Conservation (phyloP, 2,797 vertebrate species). For the Austrolebias charrua region DNA sequence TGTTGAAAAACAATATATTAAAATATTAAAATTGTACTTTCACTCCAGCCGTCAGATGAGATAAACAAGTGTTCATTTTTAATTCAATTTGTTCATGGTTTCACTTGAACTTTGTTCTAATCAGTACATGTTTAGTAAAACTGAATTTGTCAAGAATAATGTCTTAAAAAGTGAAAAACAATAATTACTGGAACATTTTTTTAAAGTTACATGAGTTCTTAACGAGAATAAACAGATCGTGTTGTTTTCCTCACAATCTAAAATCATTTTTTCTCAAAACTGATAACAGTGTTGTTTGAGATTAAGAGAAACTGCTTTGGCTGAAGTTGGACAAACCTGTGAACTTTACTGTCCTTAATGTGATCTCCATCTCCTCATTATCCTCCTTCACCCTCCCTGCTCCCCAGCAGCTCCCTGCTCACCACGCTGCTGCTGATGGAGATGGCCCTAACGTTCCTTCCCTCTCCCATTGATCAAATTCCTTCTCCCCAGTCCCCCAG, state of each 20-base stretch:
- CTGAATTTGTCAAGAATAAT: background rate
- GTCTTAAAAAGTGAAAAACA: background rate
- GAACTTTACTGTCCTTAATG: slow-evolving; percentile 72
- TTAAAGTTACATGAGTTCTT: slow-evolving; percentile 18
- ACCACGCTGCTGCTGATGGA: slow-evolving; percentile 76
- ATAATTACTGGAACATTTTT: slow-evolving; percentile 3
- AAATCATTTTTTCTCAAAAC: slow-evolving; percentile 87
- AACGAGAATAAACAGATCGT: slow-evolving; percentile 74
- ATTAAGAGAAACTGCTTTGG: slow-evolving; percentile 90
- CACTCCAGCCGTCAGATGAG: background rate
- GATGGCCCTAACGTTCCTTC: slow-evolving; percentile 77
- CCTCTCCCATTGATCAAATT: background rate
- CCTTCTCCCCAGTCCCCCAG: slow-evolving; percentile 11
- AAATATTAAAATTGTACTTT: slow-evolving; percentile 10
- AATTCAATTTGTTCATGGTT: slow-evolving; percentile 8
- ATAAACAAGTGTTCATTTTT: background rate
- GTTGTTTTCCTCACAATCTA: slow-evolving; percentile 64
- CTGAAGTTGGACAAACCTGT: slow-evolving; percentile 84
- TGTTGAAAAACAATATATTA: background rate
- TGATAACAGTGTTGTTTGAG: slow-evolving; percentile 87
- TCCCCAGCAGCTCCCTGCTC: slow-evolving; percentile 43
- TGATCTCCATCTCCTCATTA: slow-evolving; percentile 52
- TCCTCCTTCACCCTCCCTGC: slow-evolving; percentile 37
- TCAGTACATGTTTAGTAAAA: no score
- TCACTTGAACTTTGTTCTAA: background rate